Base-by-base conservation (phyloP, 92 coral and sea anemone genomes). In the Pocillopora meandrina region DNA sequence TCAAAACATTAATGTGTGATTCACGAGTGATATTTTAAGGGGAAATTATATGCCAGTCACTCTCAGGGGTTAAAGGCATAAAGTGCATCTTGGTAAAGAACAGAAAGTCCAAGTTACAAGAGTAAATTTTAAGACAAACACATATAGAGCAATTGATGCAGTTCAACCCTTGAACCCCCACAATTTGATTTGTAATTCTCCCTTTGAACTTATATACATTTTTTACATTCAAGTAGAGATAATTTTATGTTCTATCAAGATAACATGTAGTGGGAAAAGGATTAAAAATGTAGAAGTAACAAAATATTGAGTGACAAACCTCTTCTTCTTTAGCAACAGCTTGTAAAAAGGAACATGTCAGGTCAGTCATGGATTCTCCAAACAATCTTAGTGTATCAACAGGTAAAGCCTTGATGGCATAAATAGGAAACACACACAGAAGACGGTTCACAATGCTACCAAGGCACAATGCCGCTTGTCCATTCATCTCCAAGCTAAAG, bases 321-420 rank as follows among this genome's bases (percentile, higher is more conserved):
- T 96, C 98, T 72, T 96, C 98, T 57, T 96, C 97, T 77, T 88
- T 92, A 56, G 95, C 95, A 31, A 95, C 98, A 14, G 95, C 89
- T 81, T 94, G 93, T 83, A 96, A 64, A 83, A 91, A 94, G 19
- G 90, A 87, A 72, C 95, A 95, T 13, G 98, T 94, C 61, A 96
- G 74, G 64, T 94, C 96, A 58, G 98, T 90, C 88, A 94, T 83
- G 26, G 90, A 58, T 42, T 92, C 82, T 13, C 87, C 70, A 36
- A 91, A 88, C 10, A 93, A 63, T 14, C 84, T 81, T 56, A 94
- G 69, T 47, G 89, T 82, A 36, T 89, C 91, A 33, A 87, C 56
- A 1, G 89, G 96, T 71, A 96, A 75, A 35, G 90, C 77, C 17
- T 88, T 82, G 61, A 96, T 74, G 18, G 91, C 70, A 31, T 92